Evolutionary conservation across 2,113 vertebrate species (phyloP).

Genomic region (Nematolebias whitei): DNA sequence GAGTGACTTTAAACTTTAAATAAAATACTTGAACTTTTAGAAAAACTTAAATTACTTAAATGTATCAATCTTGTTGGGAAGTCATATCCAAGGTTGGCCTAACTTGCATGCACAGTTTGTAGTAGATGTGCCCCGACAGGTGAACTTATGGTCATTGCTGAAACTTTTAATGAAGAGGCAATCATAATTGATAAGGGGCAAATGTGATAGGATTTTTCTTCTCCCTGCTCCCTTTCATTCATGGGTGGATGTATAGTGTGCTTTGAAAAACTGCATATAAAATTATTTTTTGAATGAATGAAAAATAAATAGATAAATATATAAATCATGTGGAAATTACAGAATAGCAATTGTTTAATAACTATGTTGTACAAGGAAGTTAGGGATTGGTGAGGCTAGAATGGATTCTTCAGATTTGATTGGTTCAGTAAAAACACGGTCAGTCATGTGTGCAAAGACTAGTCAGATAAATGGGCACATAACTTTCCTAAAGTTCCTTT

Average conservation of each 20-base stretch:
- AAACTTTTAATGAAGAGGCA: constrained; percentile 71
- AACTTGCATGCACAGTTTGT: constrained; percentile 28
- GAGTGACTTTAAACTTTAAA: constrained; percentile 50
- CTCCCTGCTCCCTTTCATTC: too few relatives aligned
- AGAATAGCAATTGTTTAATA: constrained; percentile 71
- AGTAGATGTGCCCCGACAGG: constrained; percentile 39
- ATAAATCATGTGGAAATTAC: constrained; percentile 70
- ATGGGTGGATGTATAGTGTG: too few relatives aligned
- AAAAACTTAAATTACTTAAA: constrained; percentile 57
- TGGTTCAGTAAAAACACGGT: constrained; percentile 72
- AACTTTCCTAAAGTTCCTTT: constrained; percentile 72
- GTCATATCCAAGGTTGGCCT: constrained; percentile 32
- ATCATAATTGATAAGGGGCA: too few relatives aligned
- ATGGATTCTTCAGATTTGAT: constrained; percentile 71
- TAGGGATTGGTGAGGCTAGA: constrained; percentile 63
- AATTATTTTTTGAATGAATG: too few relatives aligned
- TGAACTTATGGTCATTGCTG: constrained; percentile 48
- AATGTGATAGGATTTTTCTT: too few relatives aligned
- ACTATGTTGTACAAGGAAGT: constrained; percentile 76
- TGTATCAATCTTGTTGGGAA: constrained; percentile 42
- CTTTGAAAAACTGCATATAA: too few relatives aligned
- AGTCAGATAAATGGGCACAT: constrained; percentile 78
- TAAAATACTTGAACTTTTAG: constrained; percentile 33
- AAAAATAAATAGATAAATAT: too few relatives aligned
- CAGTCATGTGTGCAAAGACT: constrained; percentile 61